phyloP scores from a whole-genome alignment of 2,888 invertebrate genomes.

The Drosophila austrosaltans region DNA sequence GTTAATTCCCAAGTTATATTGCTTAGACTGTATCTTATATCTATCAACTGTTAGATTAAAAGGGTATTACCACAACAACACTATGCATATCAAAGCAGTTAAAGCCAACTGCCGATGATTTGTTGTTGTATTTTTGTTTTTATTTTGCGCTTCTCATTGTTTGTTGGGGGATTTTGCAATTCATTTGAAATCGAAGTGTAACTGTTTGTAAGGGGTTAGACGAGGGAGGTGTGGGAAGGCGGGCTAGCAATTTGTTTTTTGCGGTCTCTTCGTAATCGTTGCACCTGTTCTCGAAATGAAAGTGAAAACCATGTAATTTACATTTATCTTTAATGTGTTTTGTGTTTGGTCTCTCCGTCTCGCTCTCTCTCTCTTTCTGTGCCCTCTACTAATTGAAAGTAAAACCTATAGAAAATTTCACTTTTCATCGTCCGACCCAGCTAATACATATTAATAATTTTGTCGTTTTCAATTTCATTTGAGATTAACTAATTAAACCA shows the following conservation, averaged over 20 bases:
- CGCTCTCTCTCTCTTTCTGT: background rate
- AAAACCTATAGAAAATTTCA: conserved; percentile 60
- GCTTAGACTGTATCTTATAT: too few relatives aligned
- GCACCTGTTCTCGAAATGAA: conserved; percentile 70
- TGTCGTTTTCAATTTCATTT: conserved; percentile 43
- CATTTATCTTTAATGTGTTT: conserved; percentile 52
- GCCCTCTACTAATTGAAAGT: conserved; percentile 55
- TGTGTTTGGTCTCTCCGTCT: background rate
- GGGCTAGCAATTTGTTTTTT: conserved; percentile 53
- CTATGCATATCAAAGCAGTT: background rate
- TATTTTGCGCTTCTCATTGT: conserved; percentile 35
- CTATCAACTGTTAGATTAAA: too few relatives aligned
- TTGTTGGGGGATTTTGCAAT: conserved; percentile 62
- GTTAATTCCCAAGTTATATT: too few relatives aligned
- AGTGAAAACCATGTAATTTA: conserved; percentile 71
- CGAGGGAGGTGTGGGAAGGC: conserved; percentile 7
- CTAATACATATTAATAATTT: conserved; percentile 64
- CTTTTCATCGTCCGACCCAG: conserved; percentile 49
- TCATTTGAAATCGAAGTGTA: conserved; percentile 72
- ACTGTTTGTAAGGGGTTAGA: conserved; percentile 31
- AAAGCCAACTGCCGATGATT: background rate
- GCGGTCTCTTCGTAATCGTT: conserved; percentile 68
- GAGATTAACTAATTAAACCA: conserved; percentile 15
- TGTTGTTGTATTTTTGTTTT: background rate
- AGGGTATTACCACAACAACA: conserved; percentile 19